Percentiles rank a stretch among this genome's conserved stretches.
Evolutionary conservation across 2,113 vertebrate species (phyloP).

Genomic region (Chloropsis cyanopogon): DNA sequence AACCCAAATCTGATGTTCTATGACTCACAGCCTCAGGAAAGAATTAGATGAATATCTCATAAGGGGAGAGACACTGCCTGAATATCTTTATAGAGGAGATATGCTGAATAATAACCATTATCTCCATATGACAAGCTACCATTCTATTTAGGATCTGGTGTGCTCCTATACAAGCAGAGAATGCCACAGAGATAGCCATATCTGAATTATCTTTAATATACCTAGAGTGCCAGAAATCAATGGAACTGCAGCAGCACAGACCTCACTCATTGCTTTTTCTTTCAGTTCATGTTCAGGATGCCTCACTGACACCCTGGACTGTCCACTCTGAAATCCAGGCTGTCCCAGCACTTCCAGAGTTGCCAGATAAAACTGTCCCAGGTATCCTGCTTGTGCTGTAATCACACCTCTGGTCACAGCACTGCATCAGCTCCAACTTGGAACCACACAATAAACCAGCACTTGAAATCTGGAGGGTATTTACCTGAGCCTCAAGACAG

Average conservation of each 20-base stretch:
- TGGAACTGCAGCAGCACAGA: background rate
- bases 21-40: conserved; percentile 62
- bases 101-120: conserved; percentile 56
- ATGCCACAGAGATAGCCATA: background rate
- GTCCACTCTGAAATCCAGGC: background rate
- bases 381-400: background rate
- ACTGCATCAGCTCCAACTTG: background rate
- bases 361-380: background rate
- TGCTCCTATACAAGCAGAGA: background rate
- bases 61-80: conserved; percentile 27
- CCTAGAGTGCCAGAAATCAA: background rate
- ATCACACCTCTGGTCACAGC: background rate
- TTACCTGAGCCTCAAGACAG: background rate
- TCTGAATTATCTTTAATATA: conserved; percentile 40
- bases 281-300: background rate
- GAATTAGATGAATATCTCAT: conserved; percentile 61
- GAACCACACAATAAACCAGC: background rate
- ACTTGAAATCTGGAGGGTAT: background rate
- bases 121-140: conserved; percentile 28
- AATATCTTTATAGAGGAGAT: conserved; percentile 45
- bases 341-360: background rate
- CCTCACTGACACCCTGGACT: background rate
- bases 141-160: background rate
- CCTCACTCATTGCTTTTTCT: background rate
- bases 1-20: conserved; percentile 57